Evolutionary conservation across 2,888 invertebrate species (phyloP).

Genomic region (Choreutis nemorana): DNA sequence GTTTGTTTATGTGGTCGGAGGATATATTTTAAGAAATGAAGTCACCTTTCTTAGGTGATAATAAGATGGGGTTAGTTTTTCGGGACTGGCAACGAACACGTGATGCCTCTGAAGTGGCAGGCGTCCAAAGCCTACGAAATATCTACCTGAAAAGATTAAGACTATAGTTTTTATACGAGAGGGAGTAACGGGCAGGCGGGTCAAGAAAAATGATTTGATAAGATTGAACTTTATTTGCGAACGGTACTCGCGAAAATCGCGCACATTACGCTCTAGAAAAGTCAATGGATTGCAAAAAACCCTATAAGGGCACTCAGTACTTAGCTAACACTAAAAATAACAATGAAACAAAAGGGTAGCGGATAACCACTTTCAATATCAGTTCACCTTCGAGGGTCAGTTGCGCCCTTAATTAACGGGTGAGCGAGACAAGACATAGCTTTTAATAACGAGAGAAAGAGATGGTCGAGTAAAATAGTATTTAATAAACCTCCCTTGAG

Average conservation of each 20-base stretch:
- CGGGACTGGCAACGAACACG: too few species aligned
- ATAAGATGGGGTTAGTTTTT: too few species aligned
- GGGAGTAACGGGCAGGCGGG: too few species aligned
- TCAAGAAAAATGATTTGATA: too few species aligned
- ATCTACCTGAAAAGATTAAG: too few species aligned
- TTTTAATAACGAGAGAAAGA: slow-evolving; percentile 17
- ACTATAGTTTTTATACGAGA: too few species aligned
- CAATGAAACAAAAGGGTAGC: slow-evolving; percentile 55
- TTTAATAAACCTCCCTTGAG: slow-evolving; percentile 45
- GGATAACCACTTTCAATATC: slow-evolving; percentile 45
- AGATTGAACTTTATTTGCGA: slow-evolving; percentile 7
- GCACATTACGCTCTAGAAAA: slow-evolving; percentile 20
- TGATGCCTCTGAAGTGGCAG: too few species aligned
- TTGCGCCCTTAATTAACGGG: slow-evolving; percentile 47
- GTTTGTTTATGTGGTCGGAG: too few species aligned
- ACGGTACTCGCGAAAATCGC: slow-evolving; percentile 14
- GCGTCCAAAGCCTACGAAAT: too few species aligned
- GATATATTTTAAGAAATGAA: too few species aligned
- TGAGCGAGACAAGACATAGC: slow-evolving; percentile 23
- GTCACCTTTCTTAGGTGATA: too few species aligned
- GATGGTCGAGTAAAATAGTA: slow-evolving; percentile 28
- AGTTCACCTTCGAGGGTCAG: slow-evolving; percentile 45
- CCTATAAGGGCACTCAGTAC: slow-evolving; percentile 30
- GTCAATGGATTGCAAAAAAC: slow-evolving; percentile 27
- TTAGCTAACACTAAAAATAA: slow-evolving; percentile 20